These are phyloP conservation scores for Cochlearius cochlearius DNA, from an alignment of 2,113 vertebrate species.

Conservation along the genomic window DNA sequence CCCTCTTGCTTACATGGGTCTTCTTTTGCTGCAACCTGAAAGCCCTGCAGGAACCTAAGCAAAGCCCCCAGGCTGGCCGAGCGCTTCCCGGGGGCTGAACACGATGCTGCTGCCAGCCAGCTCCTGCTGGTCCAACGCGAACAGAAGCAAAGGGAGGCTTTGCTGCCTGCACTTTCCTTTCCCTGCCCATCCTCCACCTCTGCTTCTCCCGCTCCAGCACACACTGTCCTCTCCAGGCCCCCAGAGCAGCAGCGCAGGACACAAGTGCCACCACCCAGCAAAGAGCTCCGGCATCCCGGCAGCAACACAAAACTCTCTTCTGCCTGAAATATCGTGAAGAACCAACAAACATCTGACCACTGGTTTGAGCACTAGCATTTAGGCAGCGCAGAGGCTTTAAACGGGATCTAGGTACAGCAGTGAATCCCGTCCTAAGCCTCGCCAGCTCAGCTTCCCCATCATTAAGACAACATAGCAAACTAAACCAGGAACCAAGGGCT, in stretches of 20 bases:
- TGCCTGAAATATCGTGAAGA: neutral
- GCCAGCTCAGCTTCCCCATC: neutral
- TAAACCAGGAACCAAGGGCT: neutral
- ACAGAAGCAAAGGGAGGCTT: neutral
- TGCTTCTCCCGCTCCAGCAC: neutral
- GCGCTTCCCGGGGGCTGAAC: neutral
- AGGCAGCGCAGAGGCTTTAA: neutral
- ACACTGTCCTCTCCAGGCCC: too few relatives aligned
- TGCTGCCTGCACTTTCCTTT: neutral
- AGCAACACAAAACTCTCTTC: neutral
- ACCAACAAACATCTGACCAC: neutral
- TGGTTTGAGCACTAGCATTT: neutral
- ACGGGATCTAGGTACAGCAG: neutral
- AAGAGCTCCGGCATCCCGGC: neutral
- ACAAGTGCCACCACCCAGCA: neutral
- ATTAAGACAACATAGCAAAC: neutral
- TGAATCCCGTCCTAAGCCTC: neutral
- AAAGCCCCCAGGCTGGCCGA: neutral
- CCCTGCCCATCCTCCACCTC: neutral
- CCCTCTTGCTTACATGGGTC: neutral
- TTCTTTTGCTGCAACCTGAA: neutral
- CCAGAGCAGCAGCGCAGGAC: neutral
- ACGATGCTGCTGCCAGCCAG: accelerated
- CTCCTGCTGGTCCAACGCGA: accelerated
- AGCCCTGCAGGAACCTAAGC: neutral